These are phyloP conservation scores for Zaprionus capensis DNA, from an alignment of 1,140 invertebrate genomes.

Conservation along the genomic window DNA sequence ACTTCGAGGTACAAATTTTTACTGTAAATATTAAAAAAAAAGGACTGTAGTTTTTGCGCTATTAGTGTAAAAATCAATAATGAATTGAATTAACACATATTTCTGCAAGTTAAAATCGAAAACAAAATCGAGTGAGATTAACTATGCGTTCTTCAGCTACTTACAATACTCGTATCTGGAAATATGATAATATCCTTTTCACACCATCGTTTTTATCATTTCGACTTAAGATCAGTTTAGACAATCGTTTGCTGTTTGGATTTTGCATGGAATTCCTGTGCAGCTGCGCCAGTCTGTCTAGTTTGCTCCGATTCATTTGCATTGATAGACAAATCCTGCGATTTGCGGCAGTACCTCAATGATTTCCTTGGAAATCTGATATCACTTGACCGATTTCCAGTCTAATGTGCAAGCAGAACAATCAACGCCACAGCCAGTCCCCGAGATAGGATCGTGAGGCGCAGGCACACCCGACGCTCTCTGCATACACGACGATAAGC, in stretches of 20 bases:
- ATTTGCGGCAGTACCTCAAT: conserved; percentile 30
- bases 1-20: no score
- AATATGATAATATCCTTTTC: not conserved
- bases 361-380: conserved; percentile 72
- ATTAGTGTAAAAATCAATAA: no score
- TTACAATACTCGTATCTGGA: not conserved
- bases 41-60: no score
- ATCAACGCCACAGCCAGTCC: conserved; percentile 15
- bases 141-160: not conserved
- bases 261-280: conserved; percentile 10
- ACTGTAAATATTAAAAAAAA: no score
- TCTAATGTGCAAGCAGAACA: conserved; percentile 40
- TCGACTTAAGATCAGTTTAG: not conserved
- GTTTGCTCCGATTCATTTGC: conserved; percentile 49
- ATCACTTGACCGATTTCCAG: conserved; percentile 36
- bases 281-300: conserved; percentile 33
- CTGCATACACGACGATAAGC: conserved; percentile 62
- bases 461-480: conserved; percentile 19
- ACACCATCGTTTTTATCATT: not conserved
- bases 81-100: no score
- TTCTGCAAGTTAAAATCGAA: no score
- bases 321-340: conserved; percentile 66
- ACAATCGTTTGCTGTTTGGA: not conserved
- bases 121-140: no score
- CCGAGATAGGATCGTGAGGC: conserved; percentile 36